These are phyloP conservation scores for Scarus forsteni DNA, from an alignment of 2,797 vertebrate genomes.

Conservation along the genomic window DNA sequence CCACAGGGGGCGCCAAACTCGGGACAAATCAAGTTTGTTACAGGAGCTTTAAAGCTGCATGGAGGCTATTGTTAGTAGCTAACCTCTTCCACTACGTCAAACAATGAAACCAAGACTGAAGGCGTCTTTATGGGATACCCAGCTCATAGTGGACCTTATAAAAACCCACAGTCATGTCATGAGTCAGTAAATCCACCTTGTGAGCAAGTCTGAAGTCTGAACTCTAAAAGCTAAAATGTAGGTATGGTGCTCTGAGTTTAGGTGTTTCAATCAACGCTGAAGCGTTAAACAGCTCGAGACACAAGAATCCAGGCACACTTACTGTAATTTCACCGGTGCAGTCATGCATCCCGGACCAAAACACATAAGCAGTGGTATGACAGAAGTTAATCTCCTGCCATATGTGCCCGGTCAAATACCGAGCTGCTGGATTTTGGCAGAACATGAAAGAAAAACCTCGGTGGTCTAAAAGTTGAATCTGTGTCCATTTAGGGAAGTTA, in stretches of 20 bases:
- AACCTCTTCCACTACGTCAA: not conserved
- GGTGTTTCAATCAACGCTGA: not conserved
- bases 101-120: not conserved
- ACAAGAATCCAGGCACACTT: slow-evolving; percentile 4
- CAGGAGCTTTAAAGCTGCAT: too few relatives aligned
- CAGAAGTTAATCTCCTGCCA: slow-evolving; percentile 57
- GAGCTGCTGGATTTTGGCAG: slow-evolving; percentile 43
- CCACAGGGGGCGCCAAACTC: too few relatives aligned
- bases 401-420: slow-evolving; percentile 50
- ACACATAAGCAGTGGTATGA: slow-evolving; percentile 32
- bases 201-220: not conserved
- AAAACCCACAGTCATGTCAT: slow-evolving; percentile 5
- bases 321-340: slow-evolving; percentile 19
- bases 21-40: too few relatives aligned
- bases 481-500: slow-evolving; percentile 11
- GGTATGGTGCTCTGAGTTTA: not conserved
- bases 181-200: slow-evolving; percentile 14
- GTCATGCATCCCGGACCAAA: slow-evolving; percentile 16
- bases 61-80: not conserved
- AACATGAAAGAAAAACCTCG: slow-evolving; percentile 59
- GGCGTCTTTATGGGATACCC: slow-evolving; percentile 27
- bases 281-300: slow-evolving; percentile 4
- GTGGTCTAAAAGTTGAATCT: slow-evolving; percentile 42
- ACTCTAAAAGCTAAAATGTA: not conserved
- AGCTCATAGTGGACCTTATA: slow-evolving; percentile 19